phyloP scores from a whole-genome alignment of 2,797 vertebrate species.

The Hoplostethus mediterraneus region DNA sequence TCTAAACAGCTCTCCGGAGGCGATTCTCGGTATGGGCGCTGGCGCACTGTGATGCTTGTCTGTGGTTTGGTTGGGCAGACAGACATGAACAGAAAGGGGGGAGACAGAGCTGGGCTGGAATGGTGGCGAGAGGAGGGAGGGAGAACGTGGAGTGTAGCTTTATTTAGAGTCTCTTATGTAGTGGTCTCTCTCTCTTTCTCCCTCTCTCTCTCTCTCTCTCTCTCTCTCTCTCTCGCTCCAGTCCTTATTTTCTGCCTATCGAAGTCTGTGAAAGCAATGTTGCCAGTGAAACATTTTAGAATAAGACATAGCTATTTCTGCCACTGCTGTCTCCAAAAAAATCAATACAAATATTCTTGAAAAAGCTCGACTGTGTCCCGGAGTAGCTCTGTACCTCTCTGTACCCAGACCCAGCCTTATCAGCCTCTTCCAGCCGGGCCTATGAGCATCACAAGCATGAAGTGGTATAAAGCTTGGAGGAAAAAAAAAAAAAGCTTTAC shows the following conservation, averaged over 20 bases:
- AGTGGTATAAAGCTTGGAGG: slow-evolving; percentile 47
- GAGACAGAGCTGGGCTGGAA: slow-evolving; percentile 15
- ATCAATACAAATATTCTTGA: slow-evolving; percentile 68
- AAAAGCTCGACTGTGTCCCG: slow-evolving; percentile 51
- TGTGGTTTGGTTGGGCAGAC: slow-evolving; percentile 20
- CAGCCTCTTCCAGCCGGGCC: slow-evolving; percentile 69
- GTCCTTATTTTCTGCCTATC: slow-evolving; percentile 22
- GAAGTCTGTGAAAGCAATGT: slow-evolving; percentile 20
- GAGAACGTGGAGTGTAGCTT: slow-evolving; percentile 21
- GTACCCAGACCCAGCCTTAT: slow-evolving; percentile 70
- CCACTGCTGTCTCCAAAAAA: slow-evolving; percentile 49
- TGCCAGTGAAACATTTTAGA: slow-evolving; percentile 49
- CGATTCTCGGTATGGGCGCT: not conserved
- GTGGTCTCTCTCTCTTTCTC: slow-evolving; percentile 29
- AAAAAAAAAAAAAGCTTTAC: slow-evolving; percentile 32
- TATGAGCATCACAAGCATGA: slow-evolving; percentile 55
- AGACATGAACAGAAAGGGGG: slow-evolving; percentile 23
- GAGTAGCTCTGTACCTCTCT: slow-evolving; percentile 59
- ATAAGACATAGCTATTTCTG: slow-evolving; percentile 63
- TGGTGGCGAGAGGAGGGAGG: slow-evolving; percentile 17
- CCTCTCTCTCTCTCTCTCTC: slow-evolving; percentile 25
- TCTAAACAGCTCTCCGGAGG: slow-evolving; percentile 40
- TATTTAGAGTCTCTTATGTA: too few relatives aligned
- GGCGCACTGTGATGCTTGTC: not conserved
- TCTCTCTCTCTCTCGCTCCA: slow-evolving; percentile 31